Evolutionary conservation across 2,797 vertebrate genomes (phyloP), one percentile per base, ranked within the genome.

Genomic region (Siniperca undulata): DNA sequence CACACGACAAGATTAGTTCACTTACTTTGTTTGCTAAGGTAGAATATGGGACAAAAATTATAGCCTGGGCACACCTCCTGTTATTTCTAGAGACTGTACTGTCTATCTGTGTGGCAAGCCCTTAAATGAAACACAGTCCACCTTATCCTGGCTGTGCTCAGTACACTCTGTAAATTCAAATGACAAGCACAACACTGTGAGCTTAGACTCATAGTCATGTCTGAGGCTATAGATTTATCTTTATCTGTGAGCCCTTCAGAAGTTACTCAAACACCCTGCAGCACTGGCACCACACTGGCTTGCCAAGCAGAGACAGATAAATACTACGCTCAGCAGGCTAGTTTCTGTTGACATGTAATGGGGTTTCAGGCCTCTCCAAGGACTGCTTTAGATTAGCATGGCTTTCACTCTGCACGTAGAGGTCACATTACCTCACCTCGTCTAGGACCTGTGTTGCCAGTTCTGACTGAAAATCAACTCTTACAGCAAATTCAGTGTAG

Each of bases 301-400:
- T 89, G 91, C 91, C 89, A 93, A 90, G 88, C 34, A 7, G 79
- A 77, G 79, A 79, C 86, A 92, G 91, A 93, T 88, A 93, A 94
- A 95, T 81, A 89, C 77, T 88, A 74, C 81, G 72, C 90, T 84
- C 87, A 83, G 87, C 92, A 90, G 80, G 84, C 78, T 66, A 55
- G 89, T 89, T 90, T 94, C 94, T 95, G 91, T 93, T 95, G 94
- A 94, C 93, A 92, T 91, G 87, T 61, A 73, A 86, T 30, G 75
- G 77, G 77, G 91, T 90, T 91, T 93, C 72, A 86, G 86, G 81
- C 91, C 73, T 89, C 86, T 92, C 88, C 64, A 72, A 90, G 81
- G 80, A 77, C 86, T 89, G 88, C 84, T 93, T 91, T 86, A 87
- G 92, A 95, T 95, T 91, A 94, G 87, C 87, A 69, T 46, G 74